Evolutionary conservation across 2,797 vertebrate genomes (phyloP).

Genomic region (Gambusia yucatana): DNA sequence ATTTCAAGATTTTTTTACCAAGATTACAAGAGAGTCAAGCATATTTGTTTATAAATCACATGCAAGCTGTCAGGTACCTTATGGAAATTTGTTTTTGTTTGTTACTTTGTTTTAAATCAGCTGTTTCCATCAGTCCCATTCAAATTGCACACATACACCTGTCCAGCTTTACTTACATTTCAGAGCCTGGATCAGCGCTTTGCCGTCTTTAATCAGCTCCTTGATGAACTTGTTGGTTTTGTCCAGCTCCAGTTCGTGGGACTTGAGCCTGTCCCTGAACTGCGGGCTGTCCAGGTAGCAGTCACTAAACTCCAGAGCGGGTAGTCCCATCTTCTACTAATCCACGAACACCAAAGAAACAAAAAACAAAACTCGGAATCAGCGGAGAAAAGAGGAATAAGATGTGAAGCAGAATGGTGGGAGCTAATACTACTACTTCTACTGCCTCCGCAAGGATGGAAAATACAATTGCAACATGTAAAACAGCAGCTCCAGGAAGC

Average conservation of each 20-base stretch:
- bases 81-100: neutral
- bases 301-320: slow-evolving; percentile 87
- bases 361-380: slow-evolving; percentile 7
- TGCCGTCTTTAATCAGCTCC: slow-evolving; percentile 87
- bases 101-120: neutral
- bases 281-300: slow-evolving; percentile 87
- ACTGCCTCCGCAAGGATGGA: slow-evolving; percentile 49
- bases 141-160: neutral
- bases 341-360: slow-evolving; percentile 4
- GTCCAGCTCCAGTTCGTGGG: slow-evolving; percentile 86
- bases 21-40: neutral
- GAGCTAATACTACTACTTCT: slow-evolving; percentile 25
- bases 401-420: slow-evolving; percentile 19
- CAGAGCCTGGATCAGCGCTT: slow-evolving; percentile 82
- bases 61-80: neutral
- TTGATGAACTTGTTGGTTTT: slow-evolving; percentile 89
- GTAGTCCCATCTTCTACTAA: slow-evolving; percentile 79
- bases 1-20: neutral
- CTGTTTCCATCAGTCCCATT: neutral
- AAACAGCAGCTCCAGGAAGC: slow-evolving; percentile 38
- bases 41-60: neutral
- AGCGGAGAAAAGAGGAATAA: slow-evolving; percentile 5
- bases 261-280: slow-evolving; percentile 85
- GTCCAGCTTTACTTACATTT: slow-evolving; percentile 78
- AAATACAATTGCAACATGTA: slow-evolving; percentile 65